phyloP scores from a whole-genome alignment of 2,797 vertebrate species.

The Geotrypetes seraphini region DNA sequence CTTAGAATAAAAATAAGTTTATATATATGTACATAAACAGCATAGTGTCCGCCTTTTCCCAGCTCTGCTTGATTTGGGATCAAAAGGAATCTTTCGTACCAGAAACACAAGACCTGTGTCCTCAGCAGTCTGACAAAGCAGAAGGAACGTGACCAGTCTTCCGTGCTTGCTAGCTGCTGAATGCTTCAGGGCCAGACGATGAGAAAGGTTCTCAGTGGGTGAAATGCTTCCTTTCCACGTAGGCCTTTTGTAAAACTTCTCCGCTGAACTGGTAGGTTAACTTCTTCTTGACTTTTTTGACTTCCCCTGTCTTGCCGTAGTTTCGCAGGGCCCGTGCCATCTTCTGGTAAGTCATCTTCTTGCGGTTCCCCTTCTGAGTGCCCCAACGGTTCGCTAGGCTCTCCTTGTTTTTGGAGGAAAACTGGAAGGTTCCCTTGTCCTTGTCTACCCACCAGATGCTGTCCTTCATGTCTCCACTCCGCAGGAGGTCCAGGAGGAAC shows the following conservation, averaged over 20 bases:
- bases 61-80: too few relatives aligned
- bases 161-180: too few relatives aligned
- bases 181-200: too few relatives aligned
- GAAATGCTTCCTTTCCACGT: constrained; percentile 74
- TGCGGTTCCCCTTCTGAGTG: constrained; percentile 94
- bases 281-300: constrained; percentile 97
- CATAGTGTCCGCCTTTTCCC: too few relatives aligned
- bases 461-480: constrained; percentile 94
- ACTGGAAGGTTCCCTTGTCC: constrained; percentile 96
- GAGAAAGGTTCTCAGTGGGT: constrained; percentile 53
- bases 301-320: constrained; percentile 97
- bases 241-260: constrained; percentile 83
- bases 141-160: too few relatives aligned
- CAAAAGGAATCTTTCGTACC: too few relatives aligned
- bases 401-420: constrained; percentile 98
- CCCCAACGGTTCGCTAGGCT: constrained; percentile 91
- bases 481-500: constrained; percentile 92
- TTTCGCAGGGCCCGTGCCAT: constrained; percentile 96
- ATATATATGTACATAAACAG: too few relatives aligned
- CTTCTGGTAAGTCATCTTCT: constrained; percentile 99
- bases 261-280: constrained; percentile 98
- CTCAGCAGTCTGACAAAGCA: too few relatives aligned
- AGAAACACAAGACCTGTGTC: too few relatives aligned
- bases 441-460: constrained; percentile 99
- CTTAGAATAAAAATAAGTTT: too few relatives aligned